Evolutionary conservation across 2,888 invertebrate genomes (phyloP).

Genomic region (Esperia sulphurella): DNA sequence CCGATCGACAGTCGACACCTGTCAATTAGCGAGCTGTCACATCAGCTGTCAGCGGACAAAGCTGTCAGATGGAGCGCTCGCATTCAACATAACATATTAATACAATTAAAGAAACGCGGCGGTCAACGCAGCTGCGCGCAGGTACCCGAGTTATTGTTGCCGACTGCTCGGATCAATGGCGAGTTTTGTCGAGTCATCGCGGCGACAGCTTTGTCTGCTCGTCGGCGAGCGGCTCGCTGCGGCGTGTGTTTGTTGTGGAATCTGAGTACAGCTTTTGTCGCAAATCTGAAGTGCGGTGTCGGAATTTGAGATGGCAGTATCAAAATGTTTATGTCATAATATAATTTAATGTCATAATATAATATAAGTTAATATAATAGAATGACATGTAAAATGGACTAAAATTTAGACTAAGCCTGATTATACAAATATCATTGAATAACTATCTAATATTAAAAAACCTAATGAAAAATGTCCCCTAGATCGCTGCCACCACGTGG

Average conservation of each 20-base stretch:
- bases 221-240: not conserved
- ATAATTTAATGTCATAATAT: too few relatives aligned
- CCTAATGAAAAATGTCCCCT: too few relatives aligned
- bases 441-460: too few relatives aligned
- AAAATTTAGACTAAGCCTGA: too few relatives aligned
- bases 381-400: too few relatives aligned
- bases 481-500: too few relatives aligned
- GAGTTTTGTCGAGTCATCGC: constrained; percentile 31
- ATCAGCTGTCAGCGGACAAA: constrained; percentile 11
- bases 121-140: too few relatives aligned
- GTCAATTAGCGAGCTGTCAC: constrained; percentile 53
- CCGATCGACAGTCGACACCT: constrained; percentile 28
- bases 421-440: too few relatives aligned
- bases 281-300: constrained; percentile 15
- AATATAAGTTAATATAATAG: too few relatives aligned
- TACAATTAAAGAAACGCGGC: too few relatives aligned
- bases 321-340: constrained; percentile 5
- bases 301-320: constrained; percentile 19
- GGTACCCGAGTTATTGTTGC: constrained; percentile 3
- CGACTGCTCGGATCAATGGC: constrained; percentile 14
- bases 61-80: not conserved
- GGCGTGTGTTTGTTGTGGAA: constrained; percentile 36
- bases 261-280: constrained; percentile 20
- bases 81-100: not conserved
- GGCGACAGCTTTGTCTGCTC: not conserved